Conservation (phyloP, 1,140 invertebrate species). For the Trichoplusia ni region DNA sequence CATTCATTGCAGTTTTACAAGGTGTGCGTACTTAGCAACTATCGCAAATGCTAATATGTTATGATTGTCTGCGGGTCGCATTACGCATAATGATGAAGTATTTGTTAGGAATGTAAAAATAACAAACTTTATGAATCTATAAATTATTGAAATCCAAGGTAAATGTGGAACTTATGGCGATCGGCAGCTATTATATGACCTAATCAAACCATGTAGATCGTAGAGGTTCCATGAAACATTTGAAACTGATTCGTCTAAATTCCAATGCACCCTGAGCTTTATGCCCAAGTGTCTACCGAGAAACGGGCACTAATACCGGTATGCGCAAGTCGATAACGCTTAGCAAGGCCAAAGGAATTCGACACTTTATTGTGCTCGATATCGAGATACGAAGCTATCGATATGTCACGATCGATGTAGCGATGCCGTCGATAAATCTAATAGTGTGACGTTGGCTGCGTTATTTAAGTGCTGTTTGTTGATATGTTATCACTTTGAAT, state of each 20-base stretch:
- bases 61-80: neutral
- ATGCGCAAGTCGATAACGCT: slow-evolving; percentile 42
- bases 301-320: slow-evolving; percentile 28
- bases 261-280: slow-evolving; percentile 19
- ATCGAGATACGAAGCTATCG: slow-evolving; percentile 9
- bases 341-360: slow-evolving; percentile 42
- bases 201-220: slow-evolving; percentile 4
- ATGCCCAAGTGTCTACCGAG: slow-evolving; percentile 20
- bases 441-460: neutral
- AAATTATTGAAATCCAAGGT: neutral
- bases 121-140: neutral
- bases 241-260: slow-evolving; percentile 21
- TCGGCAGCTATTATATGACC: neutral
- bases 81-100: neutral
- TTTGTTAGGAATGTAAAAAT: neutral
- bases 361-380: slow-evolving; percentile 37
- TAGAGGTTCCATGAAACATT: slow-evolving; percentile 5
- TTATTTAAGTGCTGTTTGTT: neutral
- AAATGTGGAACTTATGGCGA: neutral
- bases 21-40: neutral
- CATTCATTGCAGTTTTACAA: neutral
- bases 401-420: slow-evolving; percentile 16
- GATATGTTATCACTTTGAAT: neutral
- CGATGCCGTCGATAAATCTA: neutral
- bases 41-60: neutral